A percentile compares a stretch with the other conserved stretches of the same genome.
phyloP scores from a whole-genome alignment of 2,797 vertebrate genomes.

The Ammospiza maritima region DNA sequence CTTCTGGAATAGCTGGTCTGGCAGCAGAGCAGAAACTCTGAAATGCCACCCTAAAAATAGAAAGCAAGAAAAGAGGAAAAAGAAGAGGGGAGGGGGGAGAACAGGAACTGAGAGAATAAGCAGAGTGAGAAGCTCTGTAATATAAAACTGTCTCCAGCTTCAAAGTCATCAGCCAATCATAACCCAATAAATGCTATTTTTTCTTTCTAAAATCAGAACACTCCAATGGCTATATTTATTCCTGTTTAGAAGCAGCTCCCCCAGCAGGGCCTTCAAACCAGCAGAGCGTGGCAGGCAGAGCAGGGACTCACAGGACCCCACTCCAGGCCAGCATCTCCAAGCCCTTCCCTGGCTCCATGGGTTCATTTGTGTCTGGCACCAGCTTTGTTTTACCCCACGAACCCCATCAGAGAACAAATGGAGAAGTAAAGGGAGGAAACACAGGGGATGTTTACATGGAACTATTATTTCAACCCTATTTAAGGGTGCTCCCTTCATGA shows the following conservation, averaged over 20 bases:
- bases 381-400: neutral
- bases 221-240: conserved; percentile 45
- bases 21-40: neutral
- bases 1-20: neutral
- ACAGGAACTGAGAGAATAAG: conserved; percentile 9
- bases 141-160: conserved; percentile 47
- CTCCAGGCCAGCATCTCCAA: conserved; percentile 10
- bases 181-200: conserved; percentile 39
- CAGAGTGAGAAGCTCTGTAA: conserved; percentile 26
- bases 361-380: neutral
- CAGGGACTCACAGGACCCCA: conserved; percentile 16
- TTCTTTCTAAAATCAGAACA: conserved; percentile 20
- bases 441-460: conserved; percentile 47
- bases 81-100: neutral
- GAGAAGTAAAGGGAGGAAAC: conserved; percentile 46
- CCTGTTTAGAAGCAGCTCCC: conserved; percentile 38
- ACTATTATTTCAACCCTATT: conserved; percentile 10
- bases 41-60: conserved; percentile 47
- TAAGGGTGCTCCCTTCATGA: neutral
- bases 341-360: neutral
- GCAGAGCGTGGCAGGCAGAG: conserved; percentile 2
- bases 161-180: conserved; percentile 39
- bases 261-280: conserved; percentile 29
- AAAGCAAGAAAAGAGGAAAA: neutral
- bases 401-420: conserved; percentile 22